Evolutionary conservation across 1,140 invertebrate species (phyloP), one percentile per base, ranked within the genome.

Genomic region (Tetramorium parvispinum): DNA sequence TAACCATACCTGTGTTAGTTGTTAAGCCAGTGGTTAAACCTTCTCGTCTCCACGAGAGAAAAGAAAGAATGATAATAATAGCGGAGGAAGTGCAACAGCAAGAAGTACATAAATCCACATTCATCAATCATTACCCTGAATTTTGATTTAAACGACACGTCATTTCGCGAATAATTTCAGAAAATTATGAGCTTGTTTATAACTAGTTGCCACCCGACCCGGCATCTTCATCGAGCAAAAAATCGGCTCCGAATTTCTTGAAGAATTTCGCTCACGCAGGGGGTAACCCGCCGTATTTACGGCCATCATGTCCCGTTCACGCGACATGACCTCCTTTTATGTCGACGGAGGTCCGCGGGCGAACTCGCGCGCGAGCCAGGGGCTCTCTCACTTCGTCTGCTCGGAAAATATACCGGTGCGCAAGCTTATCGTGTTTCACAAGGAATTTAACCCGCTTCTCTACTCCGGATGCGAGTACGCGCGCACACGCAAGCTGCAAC

Each of bases 391-490:
- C 68, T 75, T 83, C 24, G 79, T 21, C 66, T 66, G 24, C 53
- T 43, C 49, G 73, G 73, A 85, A 77, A 76, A 76, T 77, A 53
- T 51, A 85, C 73, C 71, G 57, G 46, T 16, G 59, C 51, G 61
- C 83, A 78, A 85, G 75, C 75, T 85, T 85, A 85, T 85, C 83
- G 71, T 79, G 59, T 85, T 85, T 85, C 75, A 85, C 83, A 78
- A 85, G 75, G 75, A 85, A 85, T 85, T 85, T 85, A 76, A 85
- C 83, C 75, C 73, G 83, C 32, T 68, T 78, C 77, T 85, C 61
- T 78, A 65, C 32, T 43, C 46, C 32, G 27, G 68, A 75, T 46
- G 49, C 40, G 73, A 61, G 73, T n/a, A 21, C 75, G 53, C 55
- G 76, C 27, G 76, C 76, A n/a, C 21, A 51, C 51, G 66, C 55